Evolutionary conservation across 2,797 vertebrate species (phyloP), one percentile per base, ranked within the genome.

Genomic region (Hirundo rustica): DNA sequence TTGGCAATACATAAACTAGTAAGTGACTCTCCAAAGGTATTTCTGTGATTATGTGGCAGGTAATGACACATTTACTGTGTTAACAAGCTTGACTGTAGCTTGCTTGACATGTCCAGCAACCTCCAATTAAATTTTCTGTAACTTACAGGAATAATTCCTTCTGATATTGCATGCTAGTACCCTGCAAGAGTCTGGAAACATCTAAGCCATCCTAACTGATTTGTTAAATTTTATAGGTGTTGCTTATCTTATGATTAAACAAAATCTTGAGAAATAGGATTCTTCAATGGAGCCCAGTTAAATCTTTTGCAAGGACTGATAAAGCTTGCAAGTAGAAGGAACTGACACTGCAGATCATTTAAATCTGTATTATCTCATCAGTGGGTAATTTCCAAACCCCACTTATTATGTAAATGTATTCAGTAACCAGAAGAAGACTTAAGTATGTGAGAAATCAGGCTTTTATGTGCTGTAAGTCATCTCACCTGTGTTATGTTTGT

Each of bases 311-410:
- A 82, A 53, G 73, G n/a, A 14, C 64, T 89, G 60, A 50, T 90
- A 60, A 3, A 11, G 38, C 64, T 82, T 81, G 38, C 60, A 90
- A 77, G 50, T 70, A 76, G 60, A 78, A 84, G 65, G 54, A 53
- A 15, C 70, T 75, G 62, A 71, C 3, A 4, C 50, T 93, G 40
- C 83, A 75, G 79, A 79, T 96, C 73, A 88, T 93, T 93, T 92
- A 88, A 94, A 92, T 91, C 87, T 86, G 34, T 67, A 42, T 90
- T 85, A 76, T 82, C 73, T 92, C 73, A 76, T 83, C 89, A 91
- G 40, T 45, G 54, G 78, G 55, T 93, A 89, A 85, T 93, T 93
- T 91, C 21, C 72, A 91, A 91, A 78, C 27, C 11, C 34, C 67
- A 36, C 42, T 88, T 86, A 88, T 25, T 91, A 82, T 90, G 80